These are phyloP conservation scores for Pyrgus malvae DNA, from an alignment of 2,888 invertebrate species.

Conservation along the genomic window DNA sequence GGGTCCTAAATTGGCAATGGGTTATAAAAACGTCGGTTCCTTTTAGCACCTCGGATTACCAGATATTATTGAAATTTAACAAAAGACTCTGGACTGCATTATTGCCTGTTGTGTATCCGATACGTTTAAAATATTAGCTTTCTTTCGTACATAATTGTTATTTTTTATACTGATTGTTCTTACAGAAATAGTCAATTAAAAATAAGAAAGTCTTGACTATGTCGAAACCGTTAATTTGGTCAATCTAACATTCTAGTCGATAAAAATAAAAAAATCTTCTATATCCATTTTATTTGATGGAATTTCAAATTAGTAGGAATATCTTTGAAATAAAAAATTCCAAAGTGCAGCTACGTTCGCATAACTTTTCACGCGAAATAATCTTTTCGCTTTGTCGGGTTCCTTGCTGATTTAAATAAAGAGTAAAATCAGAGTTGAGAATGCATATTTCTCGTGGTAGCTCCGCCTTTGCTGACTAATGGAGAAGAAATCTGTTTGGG, in stretches of 20 bases:
- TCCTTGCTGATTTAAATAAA: slow-evolving; percentile 3
- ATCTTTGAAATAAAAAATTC: no score
- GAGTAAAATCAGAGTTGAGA: slow-evolving; percentile 5
- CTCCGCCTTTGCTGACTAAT: slow-evolving; percentile 23
- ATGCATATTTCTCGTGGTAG: slow-evolving; percentile 12
- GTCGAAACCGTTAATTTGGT: no score
- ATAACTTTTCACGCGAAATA: neutral
- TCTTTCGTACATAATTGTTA: no score
- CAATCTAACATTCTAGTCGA: no score
- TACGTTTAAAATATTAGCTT: slow-evolving; percentile 26
- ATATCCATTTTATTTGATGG: no score
- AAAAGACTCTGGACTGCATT: slow-evolving; percentile 56
- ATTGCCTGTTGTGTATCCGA: slow-evolving; percentile 54
- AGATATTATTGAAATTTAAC: slow-evolving; percentile 66
- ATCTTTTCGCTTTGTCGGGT: neutral
- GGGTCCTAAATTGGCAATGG: slow-evolving; percentile 55
- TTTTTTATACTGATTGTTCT: no score
- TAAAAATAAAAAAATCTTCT: no score
- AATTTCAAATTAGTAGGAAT: no score
- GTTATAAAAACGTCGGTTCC: slow-evolving; percentile 61
- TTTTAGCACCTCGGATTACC: slow-evolving; percentile 62
- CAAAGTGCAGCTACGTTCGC: no score
- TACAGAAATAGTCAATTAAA: no score
- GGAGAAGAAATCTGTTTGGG: slow-evolving; percentile 20
- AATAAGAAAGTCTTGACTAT: no score